Evolutionary conservation across 2,888 invertebrate genomes (phyloP), one percentile per base, ranked within the genome.

Genomic region (Brenthis hecate): DNA sequence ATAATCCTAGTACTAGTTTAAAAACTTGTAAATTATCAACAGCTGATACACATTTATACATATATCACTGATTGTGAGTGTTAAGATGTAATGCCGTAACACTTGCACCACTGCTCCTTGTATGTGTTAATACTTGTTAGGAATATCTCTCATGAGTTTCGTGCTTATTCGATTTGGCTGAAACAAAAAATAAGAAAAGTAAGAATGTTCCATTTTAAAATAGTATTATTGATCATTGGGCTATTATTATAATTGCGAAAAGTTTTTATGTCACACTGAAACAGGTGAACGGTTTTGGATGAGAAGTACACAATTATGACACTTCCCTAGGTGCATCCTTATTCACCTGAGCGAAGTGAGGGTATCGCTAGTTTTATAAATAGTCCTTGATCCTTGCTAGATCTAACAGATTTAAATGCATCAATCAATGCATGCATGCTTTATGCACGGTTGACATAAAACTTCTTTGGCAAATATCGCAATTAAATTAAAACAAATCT

Each of bases 141-240:
- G 80, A 79, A 81, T 77, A 75, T 73, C 66, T 73, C 77, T 74
- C 79, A 76, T 75, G 76, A 76, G 69, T 60, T 68, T 74, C 71
- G 70, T 68, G 73, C 79, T 69, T 88, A 91, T 60, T 90, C 90
- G 75, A 87, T 89, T 83, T 89, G 87, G 76, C 91, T 92, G 89
- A 65, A 87, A 89, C 70, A 68, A 73, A 74, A 72, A 79, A 77
- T 73, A 71, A 60, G 47, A 32, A 6, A 66, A 28, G 32, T 13
- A 23, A 53, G 47, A 53, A 56, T 55, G n/a, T 56, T 53, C 19
- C n/a, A 13, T 43, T 5, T 28, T 0, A 36, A n/a, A 53, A 16
- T 2, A 6, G 6, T 2, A 43, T 43, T 8, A 43, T 43, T 43
- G 0, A 43, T 43, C 11, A 43, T 11, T 11, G 11, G 3, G 1